These are phyloP conservation scores for Antennarius striatus DNA, from an alignment of 2,113 vertebrate species.

Conservation along the genomic window DNA sequence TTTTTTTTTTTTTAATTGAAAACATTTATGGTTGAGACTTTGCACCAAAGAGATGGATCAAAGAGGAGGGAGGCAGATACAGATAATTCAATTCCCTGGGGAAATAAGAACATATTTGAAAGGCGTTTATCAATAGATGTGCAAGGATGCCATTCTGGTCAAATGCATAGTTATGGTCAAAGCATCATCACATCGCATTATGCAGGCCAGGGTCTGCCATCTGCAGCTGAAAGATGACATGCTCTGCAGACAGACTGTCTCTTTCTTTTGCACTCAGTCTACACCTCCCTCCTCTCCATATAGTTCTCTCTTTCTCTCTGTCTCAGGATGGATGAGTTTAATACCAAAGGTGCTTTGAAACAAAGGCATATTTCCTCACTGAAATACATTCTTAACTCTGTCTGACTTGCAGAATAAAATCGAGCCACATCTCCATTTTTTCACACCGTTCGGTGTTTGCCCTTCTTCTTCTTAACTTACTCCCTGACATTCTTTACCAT, in stretches of 20 bases:
- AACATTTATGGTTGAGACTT: slow-evolving; percentile 34
- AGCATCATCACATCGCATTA: slow-evolving; percentile 63
- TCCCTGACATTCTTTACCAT: background rate
- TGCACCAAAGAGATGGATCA: slow-evolving; percentile 22
- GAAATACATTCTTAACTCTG: slow-evolving; percentile 40
- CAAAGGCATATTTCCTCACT: slow-evolving; percentile 38
- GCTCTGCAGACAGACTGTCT: slow-evolving; percentile 29
- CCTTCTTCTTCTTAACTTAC: background rate
- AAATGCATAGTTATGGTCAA: slow-evolving; percentile 8
- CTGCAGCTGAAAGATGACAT: slow-evolving; percentile 70
- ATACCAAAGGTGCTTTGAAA: slow-evolving; percentile 60
- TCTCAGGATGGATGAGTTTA: slow-evolving; percentile 74
- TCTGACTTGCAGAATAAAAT: slow-evolving; percentile 30
- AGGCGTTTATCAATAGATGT: slow-evolving; percentile 3
- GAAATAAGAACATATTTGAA: slow-evolving; percentile 27
- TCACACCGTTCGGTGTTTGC: slow-evolving; percentile 11
- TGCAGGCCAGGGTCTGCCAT: slow-evolving; percentile 57
- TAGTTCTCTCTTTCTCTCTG: slow-evolving; percentile 12
- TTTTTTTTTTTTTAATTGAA: slow-evolving; percentile 47
- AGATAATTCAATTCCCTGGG: slow-evolving; percentile 33
- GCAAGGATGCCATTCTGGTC: background rate
- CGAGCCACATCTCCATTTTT: slow-evolving; percentile 2
- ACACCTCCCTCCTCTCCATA: slow-evolving; percentile 26
- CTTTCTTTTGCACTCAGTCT: background rate
- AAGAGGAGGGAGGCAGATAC: slow-evolving; percentile 18